Conservation (phyloP, 2,888 invertebrate genomes). For the Andrena bucephala region DNA sequence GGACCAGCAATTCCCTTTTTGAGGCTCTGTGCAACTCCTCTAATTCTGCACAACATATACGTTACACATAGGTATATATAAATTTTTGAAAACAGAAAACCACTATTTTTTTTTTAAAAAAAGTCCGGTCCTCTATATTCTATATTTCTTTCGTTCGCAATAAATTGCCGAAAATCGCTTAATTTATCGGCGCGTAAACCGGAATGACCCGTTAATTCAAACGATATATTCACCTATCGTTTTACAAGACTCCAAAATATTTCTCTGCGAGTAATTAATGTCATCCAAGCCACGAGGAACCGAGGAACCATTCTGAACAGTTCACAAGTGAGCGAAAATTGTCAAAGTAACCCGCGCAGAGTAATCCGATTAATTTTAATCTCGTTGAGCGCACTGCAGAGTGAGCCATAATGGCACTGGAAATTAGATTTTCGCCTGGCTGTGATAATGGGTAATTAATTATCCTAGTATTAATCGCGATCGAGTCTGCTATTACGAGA, state of each 20-base stretch:
- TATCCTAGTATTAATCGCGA: conserved; percentile 38
- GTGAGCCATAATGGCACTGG: conserved; percentile 25
- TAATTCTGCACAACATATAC: too few species aligned
- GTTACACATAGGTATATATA: too few species aligned
- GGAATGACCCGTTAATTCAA: too few species aligned
- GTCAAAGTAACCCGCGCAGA: conserved; percentile 11
- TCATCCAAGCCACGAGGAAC: neutral
- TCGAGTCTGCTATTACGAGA: conserved; percentile 33
- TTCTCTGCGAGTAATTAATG: neutral
- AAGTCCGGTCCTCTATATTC: too few species aligned
- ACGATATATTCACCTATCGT: neutral
- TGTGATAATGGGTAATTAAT: conserved; percentile 55
- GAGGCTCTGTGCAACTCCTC: too few species aligned
- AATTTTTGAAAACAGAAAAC: too few species aligned
- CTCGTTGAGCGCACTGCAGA: conserved; percentile 30
- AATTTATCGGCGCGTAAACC: too few species aligned
- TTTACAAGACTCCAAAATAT: neutral
- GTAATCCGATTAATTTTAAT: conserved; percentile 48
- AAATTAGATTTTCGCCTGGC: conserved; percentile 52
- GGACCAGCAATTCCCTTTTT: too few species aligned
- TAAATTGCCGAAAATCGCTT: too few species aligned
- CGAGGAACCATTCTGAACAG: neutral
- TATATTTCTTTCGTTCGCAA: too few species aligned
- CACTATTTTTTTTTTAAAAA: too few species aligned
- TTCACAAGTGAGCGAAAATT: conserved; percentile 24